Conservation (phyloP, 2,113 vertebrate species). For the Chaetura pelagica region DNA sequence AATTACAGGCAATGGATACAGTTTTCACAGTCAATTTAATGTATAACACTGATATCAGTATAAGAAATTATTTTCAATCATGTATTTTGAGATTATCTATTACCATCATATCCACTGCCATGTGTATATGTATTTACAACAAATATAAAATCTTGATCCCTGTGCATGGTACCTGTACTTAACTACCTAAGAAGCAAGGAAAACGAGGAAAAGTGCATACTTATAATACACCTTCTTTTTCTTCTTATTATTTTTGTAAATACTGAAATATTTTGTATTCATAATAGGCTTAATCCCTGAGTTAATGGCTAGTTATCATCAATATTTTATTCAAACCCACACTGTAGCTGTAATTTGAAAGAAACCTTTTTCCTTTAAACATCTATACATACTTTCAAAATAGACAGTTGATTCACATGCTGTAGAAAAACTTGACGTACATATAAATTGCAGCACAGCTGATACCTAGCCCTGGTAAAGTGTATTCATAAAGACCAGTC, state of each 20-base stretch:
- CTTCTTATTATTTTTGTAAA: not conserved
- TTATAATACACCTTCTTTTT: rapidly evolving
- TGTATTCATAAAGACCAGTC: not conserved
- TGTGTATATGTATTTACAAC: not conserved
- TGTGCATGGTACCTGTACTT: not conserved
- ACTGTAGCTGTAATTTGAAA: not conserved
- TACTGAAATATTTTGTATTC: not conserved
- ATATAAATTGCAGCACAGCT: not conserved
- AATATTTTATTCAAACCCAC: not conserved
- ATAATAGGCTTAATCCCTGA: not conserved
- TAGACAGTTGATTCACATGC: not conserved
- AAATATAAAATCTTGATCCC: not conserved
- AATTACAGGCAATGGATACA: not conserved
- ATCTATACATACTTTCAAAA: not conserved
- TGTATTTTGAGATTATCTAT: not conserved
- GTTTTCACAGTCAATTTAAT: not conserved
- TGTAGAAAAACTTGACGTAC: not conserved
- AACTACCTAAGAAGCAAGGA: not conserved
- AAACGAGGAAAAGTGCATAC: not conserved
- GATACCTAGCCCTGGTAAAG: not conserved
- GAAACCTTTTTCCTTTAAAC: not conserved
- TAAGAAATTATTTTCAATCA: not conserved
- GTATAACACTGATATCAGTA: not conserved
- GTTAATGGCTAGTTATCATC: not conserved
- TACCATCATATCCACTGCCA: not conserved